Evolutionary conservation across 2,888 invertebrate species (phyloP).

Genomic region (Synanthedon myopaeformis): DNA sequence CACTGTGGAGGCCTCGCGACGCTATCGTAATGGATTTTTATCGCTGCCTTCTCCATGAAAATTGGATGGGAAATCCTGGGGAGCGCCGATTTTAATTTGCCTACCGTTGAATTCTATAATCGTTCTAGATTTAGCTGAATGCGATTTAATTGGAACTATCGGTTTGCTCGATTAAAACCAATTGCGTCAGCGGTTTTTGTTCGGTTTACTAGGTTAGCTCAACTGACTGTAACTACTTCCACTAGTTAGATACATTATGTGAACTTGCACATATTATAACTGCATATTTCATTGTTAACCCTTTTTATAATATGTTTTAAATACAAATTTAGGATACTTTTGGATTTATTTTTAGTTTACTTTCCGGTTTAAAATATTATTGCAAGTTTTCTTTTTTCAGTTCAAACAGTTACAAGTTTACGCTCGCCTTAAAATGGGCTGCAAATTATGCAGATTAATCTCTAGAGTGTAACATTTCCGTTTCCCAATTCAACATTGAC

Average conservation of each 20-base stretch:
- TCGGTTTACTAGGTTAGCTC: neutral
- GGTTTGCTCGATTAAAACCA: constrained; percentile 37
- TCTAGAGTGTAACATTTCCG: neutral
- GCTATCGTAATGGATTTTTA: constrained; percentile 59
- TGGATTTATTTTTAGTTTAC: too few relatives aligned
- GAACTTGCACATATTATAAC: too few relatives aligned
- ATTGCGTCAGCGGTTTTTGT: constrained; percentile 16
- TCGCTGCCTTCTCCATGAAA: constrained; percentile 53
- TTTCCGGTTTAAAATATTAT: too few relatives aligned
- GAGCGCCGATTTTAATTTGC: constrained; percentile 59
- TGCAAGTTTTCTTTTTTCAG: too few relatives aligned
- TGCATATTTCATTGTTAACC: too few relatives aligned
- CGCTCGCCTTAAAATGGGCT: neutral
- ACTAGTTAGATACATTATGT: too few relatives aligned
- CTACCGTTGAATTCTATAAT: constrained; percentile 58
- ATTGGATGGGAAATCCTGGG: constrained; percentile 56
- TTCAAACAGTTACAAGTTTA: too few relatives aligned
- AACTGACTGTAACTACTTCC: too few relatives aligned
- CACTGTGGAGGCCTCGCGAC: constrained; percentile 33
- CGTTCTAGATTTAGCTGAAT: constrained; percentile 61
- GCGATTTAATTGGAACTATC: constrained; percentile 60
- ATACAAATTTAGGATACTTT: too few relatives aligned
- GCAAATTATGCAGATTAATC: neutral
- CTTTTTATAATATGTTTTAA: too few relatives aligned
- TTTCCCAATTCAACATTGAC: neutral